A percentile compares a stretch with the other conserved stretches of the same genome.
phyloP scores from a whole-genome alignment of 2,113 vertebrate genomes.

The Recurvirostra avosetta region DNA sequence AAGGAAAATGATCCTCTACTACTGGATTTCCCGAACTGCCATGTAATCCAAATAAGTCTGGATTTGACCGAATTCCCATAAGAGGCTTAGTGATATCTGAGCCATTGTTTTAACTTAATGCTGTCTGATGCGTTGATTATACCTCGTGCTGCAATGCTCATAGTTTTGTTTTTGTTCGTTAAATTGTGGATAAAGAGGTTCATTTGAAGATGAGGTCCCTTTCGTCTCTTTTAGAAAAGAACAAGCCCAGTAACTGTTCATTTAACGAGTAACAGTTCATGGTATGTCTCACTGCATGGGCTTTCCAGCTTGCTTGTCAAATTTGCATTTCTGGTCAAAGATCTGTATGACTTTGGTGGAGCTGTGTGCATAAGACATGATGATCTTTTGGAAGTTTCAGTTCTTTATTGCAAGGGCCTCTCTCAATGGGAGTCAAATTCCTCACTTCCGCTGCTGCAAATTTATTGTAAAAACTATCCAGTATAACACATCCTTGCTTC shows the following conservation, averaged over 20 bases:
- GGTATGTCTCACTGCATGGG: background rate
- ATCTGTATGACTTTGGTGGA: background rate
- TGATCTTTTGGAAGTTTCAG: background rate
- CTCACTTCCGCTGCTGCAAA: background rate
- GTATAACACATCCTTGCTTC: background rate
- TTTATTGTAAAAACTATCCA: background rate
- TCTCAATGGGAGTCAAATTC: background rate
- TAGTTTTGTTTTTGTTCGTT: conserved; percentile 3
- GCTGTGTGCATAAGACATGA: background rate
- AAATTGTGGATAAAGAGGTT: background rate
- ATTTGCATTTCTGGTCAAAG: background rate
- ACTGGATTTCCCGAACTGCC: conserved; percentile 27
- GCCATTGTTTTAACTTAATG: conserved; percentile 34
- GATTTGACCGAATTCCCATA: conserved; percentile 21
- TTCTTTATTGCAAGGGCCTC: background rate
- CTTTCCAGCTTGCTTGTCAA: background rate
- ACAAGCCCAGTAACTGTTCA: background rate
- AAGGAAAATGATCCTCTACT: conserved; percentile 28
- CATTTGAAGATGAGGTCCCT: background rate
- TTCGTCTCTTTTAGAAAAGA: background rate
- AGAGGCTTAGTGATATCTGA: conserved; percentile 53
- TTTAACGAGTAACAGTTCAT: background rate
- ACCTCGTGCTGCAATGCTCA: background rate
- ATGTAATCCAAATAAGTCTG: conserved; percentile 47
- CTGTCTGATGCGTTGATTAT: conserved; percentile 16